Percentiles rank a stretch among this genome's conserved stretches.
phyloP scores from a whole-genome alignment of 1,140 invertebrate species.

The Augochlora pura region DNA sequence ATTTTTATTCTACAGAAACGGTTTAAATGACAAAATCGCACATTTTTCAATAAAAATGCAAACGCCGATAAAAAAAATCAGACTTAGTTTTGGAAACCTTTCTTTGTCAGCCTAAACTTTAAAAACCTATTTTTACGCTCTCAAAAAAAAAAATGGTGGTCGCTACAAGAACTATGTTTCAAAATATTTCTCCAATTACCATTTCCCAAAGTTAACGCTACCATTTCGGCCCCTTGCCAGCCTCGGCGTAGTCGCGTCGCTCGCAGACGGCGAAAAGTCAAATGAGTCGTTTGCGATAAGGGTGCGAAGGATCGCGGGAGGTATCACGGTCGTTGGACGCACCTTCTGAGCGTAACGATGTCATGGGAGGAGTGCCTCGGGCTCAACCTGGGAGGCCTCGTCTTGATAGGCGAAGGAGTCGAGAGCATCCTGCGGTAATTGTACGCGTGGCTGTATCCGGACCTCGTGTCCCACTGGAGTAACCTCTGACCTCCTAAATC shows the following conservation, averaged over 20 bases:
- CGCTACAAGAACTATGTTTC: too few species aligned
- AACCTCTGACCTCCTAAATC: slow-evolving; percentile 83
- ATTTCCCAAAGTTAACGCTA: too few species aligned
- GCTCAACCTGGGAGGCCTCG: slow-evolving; percentile 80
- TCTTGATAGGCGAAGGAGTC: slow-evolving; percentile 83
- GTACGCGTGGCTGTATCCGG: slow-evolving; percentile 74
- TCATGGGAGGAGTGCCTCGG: slow-evolving; percentile 79
- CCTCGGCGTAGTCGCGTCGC: background rate
- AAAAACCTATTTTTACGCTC: too few species aligned
- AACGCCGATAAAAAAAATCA: too few species aligned
- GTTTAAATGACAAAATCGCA: too few species aligned
- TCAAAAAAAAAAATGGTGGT: too few species aligned
- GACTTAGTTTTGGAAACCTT: too few species aligned
- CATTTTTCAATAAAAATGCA: too few species aligned
- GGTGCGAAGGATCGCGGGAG: slow-evolving; percentile 28
- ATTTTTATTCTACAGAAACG: too few species aligned
- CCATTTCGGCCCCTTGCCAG: background rate
- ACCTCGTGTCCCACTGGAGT: slow-evolving; percentile 81
- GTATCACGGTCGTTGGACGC: slow-evolving; percentile 45
- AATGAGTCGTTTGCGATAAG: slow-evolving; percentile 60
- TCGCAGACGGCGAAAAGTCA: slow-evolving; percentile 51
- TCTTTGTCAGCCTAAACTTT: too few species aligned
- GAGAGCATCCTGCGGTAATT: slow-evolving; percentile 82
- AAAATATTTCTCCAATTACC: too few species aligned
- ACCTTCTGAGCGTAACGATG: slow-evolving; percentile 78